A percentile compares a stretch with the other conserved stretches of the same genome.
Conservation (phyloP, 2,797 vertebrate genomes). For the Margarornis squamiger region DNA sequence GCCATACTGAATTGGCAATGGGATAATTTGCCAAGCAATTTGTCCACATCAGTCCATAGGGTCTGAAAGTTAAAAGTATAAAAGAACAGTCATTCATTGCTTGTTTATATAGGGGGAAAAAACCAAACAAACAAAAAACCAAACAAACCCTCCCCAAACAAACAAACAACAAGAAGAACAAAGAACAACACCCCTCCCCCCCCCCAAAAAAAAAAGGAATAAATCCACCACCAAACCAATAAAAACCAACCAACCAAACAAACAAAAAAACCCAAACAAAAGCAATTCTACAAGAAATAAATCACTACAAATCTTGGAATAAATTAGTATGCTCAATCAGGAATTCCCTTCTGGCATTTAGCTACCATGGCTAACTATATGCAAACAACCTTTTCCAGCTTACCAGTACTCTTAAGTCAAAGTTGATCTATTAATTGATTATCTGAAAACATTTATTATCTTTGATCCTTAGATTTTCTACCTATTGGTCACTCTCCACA, state of each 20-base stretch:
- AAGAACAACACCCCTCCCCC: too few relatives aligned
- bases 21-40: background rate
- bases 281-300: background rate
- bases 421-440: background rate
- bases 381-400: background rate
- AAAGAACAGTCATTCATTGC: background rate
- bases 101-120: background rate
- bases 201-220: too few relatives aligned
- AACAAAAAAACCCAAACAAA: background rate
- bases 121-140: background rate
- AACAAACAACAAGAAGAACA: too few relatives aligned
- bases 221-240: too few relatives aligned
- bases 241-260: too few relatives aligned
- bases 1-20: background rate
- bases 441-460: background rate
- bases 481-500: background rate
- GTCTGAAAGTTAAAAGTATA: background rate
- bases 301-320: background rate
- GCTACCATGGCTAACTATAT: background rate
- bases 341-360: background rate
- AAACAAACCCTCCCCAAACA: too few relatives aligned
- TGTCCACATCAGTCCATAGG: background rate
- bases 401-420: background rate
- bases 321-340: background rate
- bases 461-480: background rate